Evolutionary conservation across 2,888 invertebrate species (phyloP).

Genomic region (Agrotis clavis): DNA sequence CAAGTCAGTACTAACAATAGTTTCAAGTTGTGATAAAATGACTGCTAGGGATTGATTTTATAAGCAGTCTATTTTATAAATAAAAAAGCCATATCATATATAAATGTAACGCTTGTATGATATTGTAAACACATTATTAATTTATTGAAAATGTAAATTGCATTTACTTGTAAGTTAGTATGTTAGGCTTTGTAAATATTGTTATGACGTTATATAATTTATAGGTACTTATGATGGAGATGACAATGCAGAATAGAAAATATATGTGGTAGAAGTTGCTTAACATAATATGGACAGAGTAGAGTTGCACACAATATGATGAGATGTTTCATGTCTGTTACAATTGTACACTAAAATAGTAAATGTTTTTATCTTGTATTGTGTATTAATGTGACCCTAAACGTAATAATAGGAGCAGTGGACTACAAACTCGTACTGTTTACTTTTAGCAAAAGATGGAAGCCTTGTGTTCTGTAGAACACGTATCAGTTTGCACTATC

Average conservation of each 20-base stretch:
- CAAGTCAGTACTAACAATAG: conserved; percentile 53
- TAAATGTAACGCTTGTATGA: conserved; percentile 89
- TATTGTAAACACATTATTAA: conserved; percentile 89
- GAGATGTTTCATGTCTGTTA: conserved; percentile 82
- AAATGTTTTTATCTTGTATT: conserved; percentile 87
- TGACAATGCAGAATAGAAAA: conserved; percentile 82
- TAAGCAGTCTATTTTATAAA: conserved; percentile 85
- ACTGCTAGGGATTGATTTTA: conserved; percentile 82
- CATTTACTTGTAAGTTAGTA: conserved; percentile 90
- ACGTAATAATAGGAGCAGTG: conserved; percentile 69
- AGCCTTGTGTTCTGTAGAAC: conserved; percentile 54
- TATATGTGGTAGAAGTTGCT: conserved; percentile 86
- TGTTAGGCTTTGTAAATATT: conserved; percentile 91
- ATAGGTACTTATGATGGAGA: conserved; percentile 87
- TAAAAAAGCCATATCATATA: conserved; percentile 89
- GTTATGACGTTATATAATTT: conserved; percentile 91
- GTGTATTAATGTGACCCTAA: conserved; percentile 85
- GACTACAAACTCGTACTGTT: conserved; percentile 59
- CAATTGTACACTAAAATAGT: conserved; percentile 83
- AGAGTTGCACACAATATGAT: conserved; percentile 83
- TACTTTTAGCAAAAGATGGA: conserved; percentile 52
- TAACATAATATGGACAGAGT: conserved; percentile 82
- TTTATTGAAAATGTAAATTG: conserved; percentile 90
- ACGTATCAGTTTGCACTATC: conserved; percentile 64
- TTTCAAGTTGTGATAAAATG: conserved; percentile 76